Base-by-base conservation (phyloP, 1,140 invertebrate genomes). In the Ctenoplectra terminalis region DNA sequence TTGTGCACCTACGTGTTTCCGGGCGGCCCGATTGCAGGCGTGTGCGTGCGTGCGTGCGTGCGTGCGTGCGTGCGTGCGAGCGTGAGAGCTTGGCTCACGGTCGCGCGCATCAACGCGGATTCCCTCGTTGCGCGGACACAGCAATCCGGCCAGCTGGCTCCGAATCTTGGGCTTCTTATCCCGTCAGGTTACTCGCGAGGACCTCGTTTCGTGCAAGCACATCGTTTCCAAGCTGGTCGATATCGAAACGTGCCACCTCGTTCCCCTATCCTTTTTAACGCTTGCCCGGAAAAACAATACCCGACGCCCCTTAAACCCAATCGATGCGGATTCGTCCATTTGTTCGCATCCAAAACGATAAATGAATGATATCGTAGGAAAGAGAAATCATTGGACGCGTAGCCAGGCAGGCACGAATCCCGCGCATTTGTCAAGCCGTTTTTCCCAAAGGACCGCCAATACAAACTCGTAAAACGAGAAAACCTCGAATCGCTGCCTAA, bases 1-100 rank as follows among this genome's bases (percentile, higher is more conserved):
- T 74, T 61, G 84, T 73, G 69, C 84, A 79, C 66, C 78, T 82
- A 76, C 83, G 63, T 58, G 77, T 84, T 86, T 84, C 84, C 54
- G 77, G 83, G 9, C 83, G 54, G 60, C 46, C 48, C n/a, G 11
- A n/a, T n/a, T n/a, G 69, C 29, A 43, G 1, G 11, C 37, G 17
- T 29, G n/a, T 7, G 26, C 31, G 23, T 23, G 6, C 20, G 70
- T 26, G 52, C 13, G 67, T 13, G 31, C 31, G 13, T 34, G 40
- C 26, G 29, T 46, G 26, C 48, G 11, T 13, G 23, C 2, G n/a
- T 1, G 17, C 17, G 69, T 34, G 23, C 26, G 4, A n/a, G n/a
- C n/a, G n/a, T n/a, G n/a, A n/a, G n/a, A n/a, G n/a, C n/a, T n/a
- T n/a, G n/a, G n/a, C n/a, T n/a, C 15, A 20, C 15, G 20, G 17